Conservation (phyloP, 2,797 vertebrate species). For the Chiroxiphia lanceolata region DNA sequence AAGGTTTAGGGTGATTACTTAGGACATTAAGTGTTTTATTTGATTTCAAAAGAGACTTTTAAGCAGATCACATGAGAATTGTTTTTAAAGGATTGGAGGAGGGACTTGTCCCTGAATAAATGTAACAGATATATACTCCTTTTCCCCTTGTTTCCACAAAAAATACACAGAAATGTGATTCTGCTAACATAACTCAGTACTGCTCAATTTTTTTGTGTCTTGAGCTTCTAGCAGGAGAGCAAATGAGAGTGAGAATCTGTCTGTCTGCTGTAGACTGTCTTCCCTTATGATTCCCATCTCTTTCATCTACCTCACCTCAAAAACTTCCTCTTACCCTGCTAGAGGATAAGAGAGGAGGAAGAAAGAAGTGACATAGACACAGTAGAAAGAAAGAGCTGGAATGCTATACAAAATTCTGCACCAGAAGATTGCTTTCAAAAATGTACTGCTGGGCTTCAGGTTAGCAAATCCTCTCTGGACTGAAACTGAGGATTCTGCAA, state of each 20-base stretch:
- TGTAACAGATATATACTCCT: neutral
- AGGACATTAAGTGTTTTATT: neutral
- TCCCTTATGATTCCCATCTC: neutral
- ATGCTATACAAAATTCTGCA: neutral
- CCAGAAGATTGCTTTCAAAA: neutral
- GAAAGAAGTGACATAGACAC: neutral
- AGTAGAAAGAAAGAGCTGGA: neutral
- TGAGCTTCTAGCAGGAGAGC: neutral
- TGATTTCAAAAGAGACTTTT: neutral
- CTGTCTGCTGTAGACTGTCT: neutral
- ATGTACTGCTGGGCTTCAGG: neutral
- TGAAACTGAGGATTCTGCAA: neutral
- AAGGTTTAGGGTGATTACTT: neutral
- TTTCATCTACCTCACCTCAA: neutral
- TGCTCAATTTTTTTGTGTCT: neutral
- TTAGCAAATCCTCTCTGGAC: neutral
- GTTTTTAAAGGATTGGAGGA: neutral
- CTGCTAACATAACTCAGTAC: neutral
- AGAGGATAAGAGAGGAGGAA: neutral
- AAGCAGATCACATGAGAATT: neutral
- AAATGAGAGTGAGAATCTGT: neutral
- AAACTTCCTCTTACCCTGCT: neutral
- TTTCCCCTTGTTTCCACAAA: neutral
- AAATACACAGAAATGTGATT: neutral
- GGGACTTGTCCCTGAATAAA: neutral